Conservation (phyloP, 2,113 vertebrate species). For the Gymnobelideus leadbeateri region DNA sequence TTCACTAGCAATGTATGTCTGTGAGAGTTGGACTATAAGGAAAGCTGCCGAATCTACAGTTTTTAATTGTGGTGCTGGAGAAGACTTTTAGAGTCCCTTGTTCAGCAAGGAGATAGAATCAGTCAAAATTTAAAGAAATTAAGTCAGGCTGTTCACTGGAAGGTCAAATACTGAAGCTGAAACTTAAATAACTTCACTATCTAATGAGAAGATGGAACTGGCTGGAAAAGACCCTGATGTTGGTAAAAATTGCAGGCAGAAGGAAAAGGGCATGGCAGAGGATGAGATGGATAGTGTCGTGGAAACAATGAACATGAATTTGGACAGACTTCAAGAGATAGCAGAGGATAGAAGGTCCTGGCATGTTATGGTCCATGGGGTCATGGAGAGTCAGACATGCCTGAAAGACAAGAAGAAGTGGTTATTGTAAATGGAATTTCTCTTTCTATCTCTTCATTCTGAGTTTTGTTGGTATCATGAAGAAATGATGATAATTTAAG, state of each 20-base stretch:
- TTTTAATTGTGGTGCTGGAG: no score
- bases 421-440: background rate
- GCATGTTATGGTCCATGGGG: background rate
- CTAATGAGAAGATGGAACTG: background rate
- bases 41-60: no score
- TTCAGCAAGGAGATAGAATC: no score
- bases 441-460: background rate
- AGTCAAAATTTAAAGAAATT: no score
- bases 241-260: background rate
- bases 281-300: background rate
- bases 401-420: no score
- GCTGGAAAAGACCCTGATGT: background rate
- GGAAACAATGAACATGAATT: background rate
- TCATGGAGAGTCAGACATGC: background rate
- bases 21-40: no score
- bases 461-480: background rate
- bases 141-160: no score
- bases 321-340: background rate
- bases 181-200: no score
- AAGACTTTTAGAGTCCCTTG: no score
- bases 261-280: background rate
- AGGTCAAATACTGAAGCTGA: no score
- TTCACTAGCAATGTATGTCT: no score
- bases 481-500: background rate
- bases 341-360: background rate